A percentile compares a stretch with the other conserved stretches of the same genome.
Evolutionary conservation across 2,888 invertebrate genomes (phyloP).

Genomic region (Branchellion lobata): DNA sequence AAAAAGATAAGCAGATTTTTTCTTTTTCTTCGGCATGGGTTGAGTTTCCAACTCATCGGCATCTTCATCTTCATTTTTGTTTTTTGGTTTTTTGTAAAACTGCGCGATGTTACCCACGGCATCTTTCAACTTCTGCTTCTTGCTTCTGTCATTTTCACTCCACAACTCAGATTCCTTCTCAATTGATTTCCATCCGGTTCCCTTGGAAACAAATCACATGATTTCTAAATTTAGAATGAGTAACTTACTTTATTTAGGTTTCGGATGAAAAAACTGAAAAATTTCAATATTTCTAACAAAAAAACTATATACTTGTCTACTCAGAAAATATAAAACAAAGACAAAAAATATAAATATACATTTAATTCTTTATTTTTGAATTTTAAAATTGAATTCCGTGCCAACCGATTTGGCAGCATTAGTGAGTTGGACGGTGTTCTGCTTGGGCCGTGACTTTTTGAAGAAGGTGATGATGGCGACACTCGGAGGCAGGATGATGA

Average conservation of each 20-base stretch:
- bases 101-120: slow-evolving; percentile 55
- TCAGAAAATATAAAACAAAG: too few species aligned
- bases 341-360: too few species aligned
- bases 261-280: too few species aligned
- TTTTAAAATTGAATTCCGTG: too few species aligned
- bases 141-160: slow-evolving; percentile 50
- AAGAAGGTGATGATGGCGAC: slow-evolving; percentile 60
- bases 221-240: too few species aligned
- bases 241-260: too few species aligned
- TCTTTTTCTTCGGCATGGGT: slow-evolving; percentile 54
- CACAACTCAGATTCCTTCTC: slow-evolving; percentile 50
- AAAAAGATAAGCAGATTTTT: slow-evolving; percentile 59
- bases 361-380: too few species aligned
- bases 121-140: slow-evolving; percentile 56
- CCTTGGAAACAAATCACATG: too few species aligned
- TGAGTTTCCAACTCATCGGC: slow-evolving; percentile 52
- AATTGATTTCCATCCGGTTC: slow-evolving; percentile 57
- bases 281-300: too few species aligned
- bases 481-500: slow-evolving; percentile 61
- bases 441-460: slow-evolving; percentile 56
- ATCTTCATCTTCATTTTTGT: neutral
- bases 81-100: slow-evolving; percentile 53
- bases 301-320: too few species aligned
- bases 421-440: slow-evolving; percentile 52
- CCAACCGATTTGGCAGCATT: slow-evolving; percentile 27